Evolutionary conservation across 2,888 invertebrate species (phyloP).

Genomic region (Cetonia aurata): DNA sequence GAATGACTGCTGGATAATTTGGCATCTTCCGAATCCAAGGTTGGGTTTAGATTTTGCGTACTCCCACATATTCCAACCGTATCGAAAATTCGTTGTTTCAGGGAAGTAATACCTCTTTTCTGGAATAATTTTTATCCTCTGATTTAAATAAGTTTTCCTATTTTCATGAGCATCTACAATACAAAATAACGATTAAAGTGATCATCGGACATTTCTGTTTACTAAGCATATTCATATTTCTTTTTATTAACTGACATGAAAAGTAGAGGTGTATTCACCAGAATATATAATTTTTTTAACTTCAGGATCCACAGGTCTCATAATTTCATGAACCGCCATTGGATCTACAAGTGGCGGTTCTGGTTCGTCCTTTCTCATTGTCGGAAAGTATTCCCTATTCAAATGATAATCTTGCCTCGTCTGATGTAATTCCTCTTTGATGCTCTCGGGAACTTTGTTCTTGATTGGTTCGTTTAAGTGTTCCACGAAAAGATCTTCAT

Average conservation of each 20-base stretch:
- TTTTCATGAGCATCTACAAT: conserved; percentile 65
- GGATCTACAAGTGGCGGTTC: conserved; percentile 51
- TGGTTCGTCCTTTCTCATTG: conserved; percentile 47
- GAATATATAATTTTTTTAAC: conserved; percentile 66
- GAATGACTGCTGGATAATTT: conserved; percentile 70
- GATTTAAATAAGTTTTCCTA: conserved; percentile 67
- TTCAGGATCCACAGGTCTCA: conserved; percentile 70
- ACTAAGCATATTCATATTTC: no score
- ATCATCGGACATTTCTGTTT: no score
- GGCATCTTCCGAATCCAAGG: conserved; percentile 68
- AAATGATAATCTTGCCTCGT: conserved; percentile 53
- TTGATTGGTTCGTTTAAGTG: conserved; percentile 56
- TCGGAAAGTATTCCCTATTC: conserved; percentile 52
- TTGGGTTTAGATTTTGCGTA: conserved; percentile 56
- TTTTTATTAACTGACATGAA: no score
- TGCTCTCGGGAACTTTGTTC: conserved; percentile 57
- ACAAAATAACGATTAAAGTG: not conserved
- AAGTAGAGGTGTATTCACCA: conserved; percentile 57
- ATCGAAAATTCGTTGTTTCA: conserved; percentile 68
- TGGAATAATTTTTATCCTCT: conserved; percentile 68
- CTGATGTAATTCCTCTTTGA: conserved; percentile 55
- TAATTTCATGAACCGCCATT: conserved; percentile 56
- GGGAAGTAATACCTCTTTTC: conserved; percentile 72
- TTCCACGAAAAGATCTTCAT: conserved; percentile 60
- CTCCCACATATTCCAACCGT: conserved; percentile 74